Conservation (phyloP, 2,113 vertebrate species). For the Pardalotus punctatus region DNA sequence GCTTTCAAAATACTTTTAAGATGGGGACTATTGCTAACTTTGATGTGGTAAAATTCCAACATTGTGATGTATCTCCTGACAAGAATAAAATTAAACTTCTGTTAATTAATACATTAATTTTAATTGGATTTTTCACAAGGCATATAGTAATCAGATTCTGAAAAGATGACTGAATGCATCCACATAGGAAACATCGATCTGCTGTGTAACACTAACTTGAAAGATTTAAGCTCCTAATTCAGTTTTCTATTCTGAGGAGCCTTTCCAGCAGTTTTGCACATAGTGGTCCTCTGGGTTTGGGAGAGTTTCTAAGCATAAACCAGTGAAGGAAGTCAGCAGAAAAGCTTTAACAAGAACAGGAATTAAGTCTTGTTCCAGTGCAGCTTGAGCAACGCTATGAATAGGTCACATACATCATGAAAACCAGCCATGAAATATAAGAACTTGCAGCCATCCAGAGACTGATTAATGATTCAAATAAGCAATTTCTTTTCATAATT, state of each 20-base stretch:
- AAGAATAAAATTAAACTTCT: conserved; percentile 36
- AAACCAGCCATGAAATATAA: conserved; percentile 58
- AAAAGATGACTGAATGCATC: neutral
- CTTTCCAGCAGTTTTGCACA: neutral
- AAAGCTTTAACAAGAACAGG: conserved; percentile 28
- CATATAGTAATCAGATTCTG: neutral
- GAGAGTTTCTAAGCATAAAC: neutral
- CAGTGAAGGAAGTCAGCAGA: neutral
- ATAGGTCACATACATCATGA: conserved; percentile 37
- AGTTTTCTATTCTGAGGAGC: neutral
- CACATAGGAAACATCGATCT: neutral
- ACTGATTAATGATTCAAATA: conserved; percentile 66
- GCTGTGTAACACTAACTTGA: neutral
- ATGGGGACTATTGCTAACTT: neutral
- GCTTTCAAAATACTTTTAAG: conserved; percentile 30
- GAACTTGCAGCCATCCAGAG: conserved; percentile 46
- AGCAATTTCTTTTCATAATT: conserved; percentile 56
- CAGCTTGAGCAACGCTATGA: conserved; percentile 13
- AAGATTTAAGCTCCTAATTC: neutral
- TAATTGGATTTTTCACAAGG: conserved; percentile 10
- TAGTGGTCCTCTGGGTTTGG: neutral
- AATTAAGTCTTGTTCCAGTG: conserved; percentile 26
- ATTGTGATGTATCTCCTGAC: neutral
- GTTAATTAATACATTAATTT: conserved; percentile 29
- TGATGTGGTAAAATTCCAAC: conserved; percentile 11